Base-by-base conservation (phyloP, 2,888 invertebrate species). In the Mesorhabditis belari region DNA sequence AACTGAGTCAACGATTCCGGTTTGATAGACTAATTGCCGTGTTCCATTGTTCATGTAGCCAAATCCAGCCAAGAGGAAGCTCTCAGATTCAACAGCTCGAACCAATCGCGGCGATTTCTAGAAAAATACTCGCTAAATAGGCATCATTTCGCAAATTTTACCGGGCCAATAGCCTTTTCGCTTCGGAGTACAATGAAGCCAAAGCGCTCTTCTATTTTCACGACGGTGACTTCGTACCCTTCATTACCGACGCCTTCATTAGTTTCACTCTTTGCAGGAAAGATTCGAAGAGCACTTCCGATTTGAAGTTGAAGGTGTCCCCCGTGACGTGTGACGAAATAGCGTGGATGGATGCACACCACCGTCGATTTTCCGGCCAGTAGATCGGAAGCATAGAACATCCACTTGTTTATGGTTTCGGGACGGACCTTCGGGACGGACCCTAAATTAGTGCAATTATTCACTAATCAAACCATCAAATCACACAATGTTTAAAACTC, bases 141-240 rank as follows among this genome's bases (percentile, higher is more conserved):
- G 17, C 6, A 35, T 35, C 6, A 12, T 35, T 35, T 35, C 6
- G 17, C 9, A 35, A 35, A n/a, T n/a, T 57, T 67, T 55, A 63
- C 67, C 27, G 59, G 28, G 55, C 68, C 67, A 49, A 67, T 61
- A 51, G 63, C 57, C 26, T 50, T 19, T 61, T 67, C 17, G 49
- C 67, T 69, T 21, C 61, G 59, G 52, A 67, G 63, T 51, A 67
- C 24, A 28, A 67, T 49, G 50, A 69, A 67, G 26, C 69, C 66
- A 28, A 68, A 58, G 5, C 35, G 4, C 49, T 67, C 67, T 54
- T 68, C 64, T 60, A 66, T 59, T 3, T 65, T 60, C n/a, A 60
- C 67, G 28, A 66, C 66, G 51, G 6, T 25, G 2, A 66, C 67
- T 1, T 65, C 59, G 12, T 55, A 55, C 19, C 65, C 65, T 25